phyloP scores from a whole-genome alignment of 2,113 vertebrate genomes.

The Clupea harengus region DNA sequence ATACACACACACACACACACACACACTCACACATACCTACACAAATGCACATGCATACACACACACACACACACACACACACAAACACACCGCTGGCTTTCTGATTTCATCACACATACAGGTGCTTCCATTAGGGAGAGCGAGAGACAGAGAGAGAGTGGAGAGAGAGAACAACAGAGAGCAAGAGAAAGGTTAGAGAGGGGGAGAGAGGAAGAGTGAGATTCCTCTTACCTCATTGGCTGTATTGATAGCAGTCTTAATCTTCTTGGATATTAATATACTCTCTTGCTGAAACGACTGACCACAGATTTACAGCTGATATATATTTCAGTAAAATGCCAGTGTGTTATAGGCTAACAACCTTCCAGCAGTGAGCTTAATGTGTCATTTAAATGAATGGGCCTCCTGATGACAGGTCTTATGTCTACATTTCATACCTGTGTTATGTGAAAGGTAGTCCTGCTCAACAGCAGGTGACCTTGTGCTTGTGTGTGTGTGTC shows the following conservation, averaged over 20 bases:
- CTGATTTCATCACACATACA: not conserved
- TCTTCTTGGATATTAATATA: not conserved
- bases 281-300: not conserved
- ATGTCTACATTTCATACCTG: not conserved
- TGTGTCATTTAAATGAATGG: not conserved
- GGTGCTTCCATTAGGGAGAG: not conserved
- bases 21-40: not conserved
- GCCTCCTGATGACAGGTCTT: not conserved
- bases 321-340: not conserved
- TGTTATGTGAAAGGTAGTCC: not conserved
- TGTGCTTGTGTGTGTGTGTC: not conserved
- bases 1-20: constrained; percentile 10
- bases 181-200: no score
- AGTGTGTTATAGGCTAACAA: not conserved
- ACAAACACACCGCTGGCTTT: not conserved
- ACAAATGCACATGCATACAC: not conserved
- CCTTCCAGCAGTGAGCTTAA: not conserved
- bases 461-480: not conserved
- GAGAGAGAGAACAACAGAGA: no score
- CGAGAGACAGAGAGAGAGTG: not conserved
- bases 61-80: not conserved
- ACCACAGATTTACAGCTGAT: not conserved
- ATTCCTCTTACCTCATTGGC: not conserved
- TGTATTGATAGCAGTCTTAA: not conserved
- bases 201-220: not conserved